These are phyloP conservation scores for Trachymyrmex cornetzi DNA, from an alignment of 1,140 invertebrate genomes.

Conservation along the genomic window DNA sequence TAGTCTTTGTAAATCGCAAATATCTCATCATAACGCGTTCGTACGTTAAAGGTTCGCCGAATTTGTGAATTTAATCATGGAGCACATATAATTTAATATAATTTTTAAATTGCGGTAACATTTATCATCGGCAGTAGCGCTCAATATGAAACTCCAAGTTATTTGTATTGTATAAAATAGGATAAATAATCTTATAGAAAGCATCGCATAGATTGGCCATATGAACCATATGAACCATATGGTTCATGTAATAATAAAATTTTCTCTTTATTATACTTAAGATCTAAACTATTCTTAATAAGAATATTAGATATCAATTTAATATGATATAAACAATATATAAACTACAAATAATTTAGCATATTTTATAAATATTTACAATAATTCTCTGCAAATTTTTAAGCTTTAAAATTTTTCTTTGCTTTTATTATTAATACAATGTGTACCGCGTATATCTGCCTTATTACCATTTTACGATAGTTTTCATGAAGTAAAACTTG, in stretches of 20 bases:
- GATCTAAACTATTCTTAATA: neutral
- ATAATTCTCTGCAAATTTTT: neutral
- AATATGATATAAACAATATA: neutral
- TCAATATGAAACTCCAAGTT: neutral
- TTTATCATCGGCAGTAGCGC: neutral
- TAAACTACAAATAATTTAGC: neutral
- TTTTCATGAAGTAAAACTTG: slow-evolving; percentile 1
- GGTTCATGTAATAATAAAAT: neutral
- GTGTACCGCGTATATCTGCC: neutral
- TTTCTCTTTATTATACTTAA: neutral
- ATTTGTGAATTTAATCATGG: slow-evolving; percentile 1
- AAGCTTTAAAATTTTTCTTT: neutral
- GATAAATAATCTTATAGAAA: neutral
- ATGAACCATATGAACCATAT: no score
- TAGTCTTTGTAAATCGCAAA: neutral
- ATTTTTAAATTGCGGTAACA: slow-evolving; percentile 11
- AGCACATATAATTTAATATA: slow-evolving; percentile 20
- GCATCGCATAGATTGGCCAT: no score
- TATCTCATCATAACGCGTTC: neutral
- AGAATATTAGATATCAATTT: neutral
- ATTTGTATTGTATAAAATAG: slow-evolving; percentile 19
- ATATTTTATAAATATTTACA: neutral
- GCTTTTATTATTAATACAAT: neutral
- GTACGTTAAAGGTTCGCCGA: neutral
- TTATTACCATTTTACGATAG: neutral